A percentile compares a stretch with the other conserved stretches of the same genome.
Evolutionary conservation across 2,888 invertebrate genomes (phyloP).

Genomic region (Myopa tessellatipennis): DNA sequence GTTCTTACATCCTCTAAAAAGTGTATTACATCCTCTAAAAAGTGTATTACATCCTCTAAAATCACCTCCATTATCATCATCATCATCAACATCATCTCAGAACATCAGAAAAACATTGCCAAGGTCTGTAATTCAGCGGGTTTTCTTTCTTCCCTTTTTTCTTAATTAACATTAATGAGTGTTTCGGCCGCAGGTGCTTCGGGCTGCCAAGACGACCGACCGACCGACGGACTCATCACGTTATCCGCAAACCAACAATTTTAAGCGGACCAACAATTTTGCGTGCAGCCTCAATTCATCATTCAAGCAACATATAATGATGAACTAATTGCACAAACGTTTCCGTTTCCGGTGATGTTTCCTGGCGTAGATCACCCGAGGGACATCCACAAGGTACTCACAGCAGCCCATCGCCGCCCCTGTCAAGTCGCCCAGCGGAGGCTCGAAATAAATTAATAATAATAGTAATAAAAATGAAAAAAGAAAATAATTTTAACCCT

Average conservation of each 20-base stretch:
- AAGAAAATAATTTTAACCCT: slow-evolving; percentile 4
- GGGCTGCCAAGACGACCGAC: neutral
- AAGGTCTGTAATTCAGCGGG: neutral
- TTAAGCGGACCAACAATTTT: neutral
- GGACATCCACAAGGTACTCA: neutral
- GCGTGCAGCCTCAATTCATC: slow-evolving; percentile 15
- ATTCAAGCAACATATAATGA: slow-evolving; percentile 9
- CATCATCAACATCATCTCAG: neutral
- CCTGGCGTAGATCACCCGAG: neutral
- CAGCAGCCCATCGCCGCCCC: neutral
- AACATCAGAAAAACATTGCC: neutral
- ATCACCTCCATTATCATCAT: too few relatives aligned
- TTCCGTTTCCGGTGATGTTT: slow-evolving; percentile 18
- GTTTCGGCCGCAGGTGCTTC: slow-evolving; percentile 16
- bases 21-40: too few relatives aligned
- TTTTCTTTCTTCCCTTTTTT: slow-evolving; percentile 9
- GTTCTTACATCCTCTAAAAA: too few relatives aligned
- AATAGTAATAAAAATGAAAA: neutral
- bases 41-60: too few relatives aligned
- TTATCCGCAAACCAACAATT: neutral
- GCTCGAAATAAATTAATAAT: neutral
- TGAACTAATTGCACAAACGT: slow-evolving; percentile 15
- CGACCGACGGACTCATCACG: neutral
- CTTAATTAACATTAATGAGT: slow-evolving; percentile 34
- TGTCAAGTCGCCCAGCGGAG: too few relatives aligned